These are phyloP conservation scores for Tetropium fuscum DNA, from an alignment of 2,888 invertebrate species.

Conservation along the genomic window DNA sequence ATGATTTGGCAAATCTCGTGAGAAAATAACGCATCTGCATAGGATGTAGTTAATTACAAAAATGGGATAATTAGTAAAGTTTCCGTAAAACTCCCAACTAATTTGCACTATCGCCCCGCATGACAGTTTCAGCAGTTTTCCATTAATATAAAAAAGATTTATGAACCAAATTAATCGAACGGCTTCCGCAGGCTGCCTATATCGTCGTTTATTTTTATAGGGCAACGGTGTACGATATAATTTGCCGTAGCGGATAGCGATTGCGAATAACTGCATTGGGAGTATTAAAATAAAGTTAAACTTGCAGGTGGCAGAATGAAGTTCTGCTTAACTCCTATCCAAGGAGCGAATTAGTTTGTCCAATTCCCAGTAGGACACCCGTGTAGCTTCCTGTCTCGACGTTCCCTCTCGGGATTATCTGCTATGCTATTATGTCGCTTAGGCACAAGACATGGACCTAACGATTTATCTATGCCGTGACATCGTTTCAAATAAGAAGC, in stretches of 20 bases:
- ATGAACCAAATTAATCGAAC: slow-evolving; percentile 41
- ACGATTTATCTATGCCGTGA: slow-evolving; percentile 30
- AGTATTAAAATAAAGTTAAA: not conserved
- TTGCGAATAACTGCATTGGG: slow-evolving; percentile 13
- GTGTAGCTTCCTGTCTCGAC: slow-evolving; percentile 22
- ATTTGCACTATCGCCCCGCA: slow-evolving; percentile 18
- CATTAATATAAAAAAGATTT: slow-evolving; percentile 34
- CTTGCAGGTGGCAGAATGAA: not conserved
- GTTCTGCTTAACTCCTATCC: not conserved
- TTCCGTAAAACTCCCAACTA: slow-evolving; percentile 19
- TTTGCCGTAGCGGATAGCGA: slow-evolving; percentile 1
- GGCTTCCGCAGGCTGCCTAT: slow-evolving; percentile 32
- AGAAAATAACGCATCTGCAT: slow-evolving; percentile 12
- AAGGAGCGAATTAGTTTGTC: slow-evolving; percentile 2
- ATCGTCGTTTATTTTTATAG: slow-evolving; percentile 33
- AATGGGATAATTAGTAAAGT: slow-evolving; percentile 27
- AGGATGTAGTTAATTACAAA: slow-evolving; percentile 22
- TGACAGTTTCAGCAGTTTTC: slow-evolving; percentile 22
- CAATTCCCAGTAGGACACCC: slow-evolving; percentile 5
- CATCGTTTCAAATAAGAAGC: slow-evolving; percentile 31
- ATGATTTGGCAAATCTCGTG: too few species aligned
- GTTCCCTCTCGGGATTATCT: slow-evolving; percentile 34
- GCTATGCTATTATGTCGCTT: slow-evolving; percentile 31
- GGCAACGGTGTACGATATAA: slow-evolving; percentile 8
- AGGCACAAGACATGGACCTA: slow-evolving; percentile 23